A percentile compares a stretch with the other conserved stretches of the same genome.
These are phyloP conservation scores for Nebria salina DNA, from an alignment of 2,888 invertebrate species.

Conservation along the genomic window DNA sequence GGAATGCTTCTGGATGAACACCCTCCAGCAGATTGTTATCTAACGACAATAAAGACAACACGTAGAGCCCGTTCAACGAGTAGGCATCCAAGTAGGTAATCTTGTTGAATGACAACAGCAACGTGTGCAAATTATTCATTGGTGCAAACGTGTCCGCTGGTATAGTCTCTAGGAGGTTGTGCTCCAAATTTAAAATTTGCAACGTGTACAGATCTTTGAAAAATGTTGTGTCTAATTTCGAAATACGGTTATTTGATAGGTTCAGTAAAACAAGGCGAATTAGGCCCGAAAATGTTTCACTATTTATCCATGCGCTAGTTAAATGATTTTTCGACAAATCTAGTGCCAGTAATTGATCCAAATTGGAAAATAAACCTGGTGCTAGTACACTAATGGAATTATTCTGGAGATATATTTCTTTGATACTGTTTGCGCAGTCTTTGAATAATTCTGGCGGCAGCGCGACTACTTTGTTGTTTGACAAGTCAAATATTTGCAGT, in stretches of 20 bases:
- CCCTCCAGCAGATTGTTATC: conserved; percentile 87
- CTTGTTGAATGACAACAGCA: conserved; percentile 86
- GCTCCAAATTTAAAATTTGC: conserved; percentile 85
- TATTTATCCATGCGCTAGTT: conserved; percentile 87
- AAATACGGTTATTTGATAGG: conserved; percentile 84
- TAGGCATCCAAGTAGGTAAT: conserved; percentile 86
- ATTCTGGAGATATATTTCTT: conserved; percentile 90
- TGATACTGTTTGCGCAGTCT: conserved; percentile 80
- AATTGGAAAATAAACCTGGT: conserved; percentile 85
- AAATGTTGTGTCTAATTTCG: conserved; percentile 81
- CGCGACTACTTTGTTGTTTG: conserved; percentile 89
- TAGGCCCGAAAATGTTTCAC: conserved; percentile 85
- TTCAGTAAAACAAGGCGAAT: conserved; percentile 89
- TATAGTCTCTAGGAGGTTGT: conserved; percentile 84
- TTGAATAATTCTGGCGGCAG: conserved; percentile 86
- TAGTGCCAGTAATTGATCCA: conserved; percentile 81
- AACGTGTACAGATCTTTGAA: conserved; percentile 88
- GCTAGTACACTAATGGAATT: conserved; percentile 89
- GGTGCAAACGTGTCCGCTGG: conserved; percentile 89
- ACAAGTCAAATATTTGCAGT: conserved; percentile 86
- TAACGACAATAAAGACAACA: conserved; percentile 83
- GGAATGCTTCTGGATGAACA: conserved; percentile 87
- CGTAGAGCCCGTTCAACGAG: conserved; percentile 87
- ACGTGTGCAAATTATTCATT: conserved; percentile 91
- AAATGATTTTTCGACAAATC: conserved; percentile 89